Evolutionary conservation across 2,888 invertebrate species (phyloP), one percentile per base, ranked within the genome.

Genomic region (Zygothrica quintamaculata): DNA sequence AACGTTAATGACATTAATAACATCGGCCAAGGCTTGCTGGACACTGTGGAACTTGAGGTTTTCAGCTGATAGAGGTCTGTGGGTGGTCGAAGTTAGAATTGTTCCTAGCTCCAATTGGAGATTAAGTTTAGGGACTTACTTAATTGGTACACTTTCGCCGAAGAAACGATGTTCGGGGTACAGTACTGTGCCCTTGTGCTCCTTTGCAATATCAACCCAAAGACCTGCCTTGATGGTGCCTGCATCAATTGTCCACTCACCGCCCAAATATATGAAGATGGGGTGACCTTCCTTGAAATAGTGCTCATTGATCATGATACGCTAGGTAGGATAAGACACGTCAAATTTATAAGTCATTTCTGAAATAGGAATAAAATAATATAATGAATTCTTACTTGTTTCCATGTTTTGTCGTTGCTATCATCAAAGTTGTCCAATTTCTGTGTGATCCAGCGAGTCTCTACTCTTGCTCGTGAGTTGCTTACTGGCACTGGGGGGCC

Each of bases 151-250:
- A 65, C 95, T 95, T 29, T 92, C 78, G 1, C 96, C 96, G 84
- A 96, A 96, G 89, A 93, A 96, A 65, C 96, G 92, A 88, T 96
- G 96, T 87, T 97, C 96, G 0, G 96, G 93, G 73, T 94, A 94
- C 82, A 95, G 94, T 72, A 95, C 90, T 0, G 93, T 92, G 0
- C 94, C 96, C 1, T 91, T 90, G 65, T 93, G 91, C 4, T 88
- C 69, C 39, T 85, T 66, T 0, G 93, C 94, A 71, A 94, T 89
- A 43, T 94, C 92, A 56, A 92, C 91, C 76, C 94, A 93, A 44
- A 93, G 91, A 1, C 95, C 95, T 0, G 84, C 88, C 15, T 84
- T 82, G 70, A 94, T 89, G 92, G 93, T 93, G 3, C 91, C 91
- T 0, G 93, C 90, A 4, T 90, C 88, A 59, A 95, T 95, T 4